phyloP scores from a whole-genome alignment of 2,797 vertebrate genomes.

The Xiphophorus birchmanni region DNA sequence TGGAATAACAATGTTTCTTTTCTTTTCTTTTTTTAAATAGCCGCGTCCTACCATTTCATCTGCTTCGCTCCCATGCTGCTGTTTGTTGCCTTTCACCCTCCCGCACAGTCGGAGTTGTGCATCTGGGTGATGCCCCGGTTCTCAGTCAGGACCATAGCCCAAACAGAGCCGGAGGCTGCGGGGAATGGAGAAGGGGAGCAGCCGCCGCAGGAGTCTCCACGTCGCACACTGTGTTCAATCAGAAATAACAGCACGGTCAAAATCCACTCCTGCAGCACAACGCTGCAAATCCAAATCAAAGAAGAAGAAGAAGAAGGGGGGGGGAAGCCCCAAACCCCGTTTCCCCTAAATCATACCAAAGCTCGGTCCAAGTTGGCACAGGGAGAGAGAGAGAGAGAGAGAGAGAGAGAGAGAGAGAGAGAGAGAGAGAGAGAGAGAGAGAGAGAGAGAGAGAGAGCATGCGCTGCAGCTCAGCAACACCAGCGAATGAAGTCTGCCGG shows the following conservation, averaged over 20 bases:
- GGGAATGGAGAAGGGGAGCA: slow-evolving; percentile 50
- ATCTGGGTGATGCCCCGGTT: slow-evolving; percentile 75
- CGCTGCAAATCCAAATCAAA: slow-evolving; percentile 65
- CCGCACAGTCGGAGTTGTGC: slow-evolving; percentile 64
- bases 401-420: slow-evolving; percentile 25
- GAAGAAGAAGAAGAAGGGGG: not conserved
- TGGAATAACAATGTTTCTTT: slow-evolving; percentile 3
- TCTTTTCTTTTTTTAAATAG: not conserved
- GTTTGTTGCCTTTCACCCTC: slow-evolving; percentile 67
- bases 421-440: slow-evolving; percentile 32
- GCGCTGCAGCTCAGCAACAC: slow-evolving; percentile 61
- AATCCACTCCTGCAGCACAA: slow-evolving; percentile 68
- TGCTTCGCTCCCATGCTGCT: slow-evolving; percentile 85
- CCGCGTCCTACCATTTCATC: slow-evolving; percentile 84
- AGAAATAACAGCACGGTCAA: slow-evolving; percentile 72
- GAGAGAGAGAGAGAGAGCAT: slow-evolving; percentile 46
- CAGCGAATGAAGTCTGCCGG: slow-evolving; percentile 64
- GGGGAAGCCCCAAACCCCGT: slow-evolving; percentile 27
- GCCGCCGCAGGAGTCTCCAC: slow-evolving; percentile 68
- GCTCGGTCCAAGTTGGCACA: slow-evolving; percentile 62
- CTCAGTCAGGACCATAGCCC: slow-evolving; percentile 76
- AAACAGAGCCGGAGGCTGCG: slow-evolving; percentile 60
- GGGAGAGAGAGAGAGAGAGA: slow-evolving; percentile 21
- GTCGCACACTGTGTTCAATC: slow-evolving; percentile 72
- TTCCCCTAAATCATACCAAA: slow-evolving; percentile 60